Evolutionary conservation across 2,113 vertebrate genomes (phyloP), one percentile per base, ranked within the genome.

Genomic region (Murina feae): DNA sequence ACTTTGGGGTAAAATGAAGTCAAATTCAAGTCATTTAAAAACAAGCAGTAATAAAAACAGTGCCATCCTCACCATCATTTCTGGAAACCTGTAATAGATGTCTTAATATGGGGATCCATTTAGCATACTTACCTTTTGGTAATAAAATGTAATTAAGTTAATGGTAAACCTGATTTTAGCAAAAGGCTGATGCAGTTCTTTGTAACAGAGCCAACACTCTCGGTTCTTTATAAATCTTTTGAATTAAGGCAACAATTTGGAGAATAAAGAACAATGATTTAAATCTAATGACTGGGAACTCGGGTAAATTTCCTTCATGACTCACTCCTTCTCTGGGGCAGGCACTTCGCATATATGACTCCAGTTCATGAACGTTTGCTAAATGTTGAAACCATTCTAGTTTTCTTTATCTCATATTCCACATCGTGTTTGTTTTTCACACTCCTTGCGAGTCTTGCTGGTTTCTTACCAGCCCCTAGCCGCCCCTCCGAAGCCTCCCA

Each of bases 121-220:
- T 90, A 95, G 80, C 81, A 75, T 83, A 91, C 93, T 88, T 96
- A 97, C 84, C 93, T 90, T 85, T 95, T 71, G 72, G 85, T 96
- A 95, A 97, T 96, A 96, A 95, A 97, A 97, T 71, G 76, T 94
- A 91, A 97, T 96, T 97, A 96, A 95, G 91, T 94, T 95, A 96
- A 97, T 94, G 94, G 69, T 93, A 95, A 97, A 96, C 82, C 79
- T 79, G 91, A 94, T 96, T 74, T 96, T 58, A 90, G 71, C 66
- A 93, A 91, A 96, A 90, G 58, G 60, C 66, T 85, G 86, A 71
- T 89, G 75, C 42, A 92, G 83, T 53, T 90, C 58, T 89, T 95
- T 97, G 94, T 91, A 81, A 85, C 53, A 37, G 78, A 65, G 95
- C 85, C 96, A 95, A 39, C 69, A 37, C 39, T 66, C 89, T 89